These are phyloP conservation scores for Penelope pileata DNA, from an alignment of 2,113 vertebrate genomes.

Conservation along the genomic window DNA sequence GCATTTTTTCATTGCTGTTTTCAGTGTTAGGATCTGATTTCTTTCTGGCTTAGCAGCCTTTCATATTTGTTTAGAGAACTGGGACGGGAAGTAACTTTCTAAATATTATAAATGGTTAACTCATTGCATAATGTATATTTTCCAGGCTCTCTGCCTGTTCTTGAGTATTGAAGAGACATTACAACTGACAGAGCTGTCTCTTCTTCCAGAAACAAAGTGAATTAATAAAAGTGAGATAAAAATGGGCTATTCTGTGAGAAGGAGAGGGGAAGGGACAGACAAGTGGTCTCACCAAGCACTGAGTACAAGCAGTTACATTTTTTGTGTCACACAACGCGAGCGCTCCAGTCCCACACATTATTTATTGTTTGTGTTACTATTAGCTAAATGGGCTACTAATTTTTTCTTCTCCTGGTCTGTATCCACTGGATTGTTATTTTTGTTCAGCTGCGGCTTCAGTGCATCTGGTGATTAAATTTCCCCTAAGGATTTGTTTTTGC, in stretches of 20 bases:
- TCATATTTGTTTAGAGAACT: constrained; percentile 26
- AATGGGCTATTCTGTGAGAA: not conserved
- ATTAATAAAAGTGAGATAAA: constrained; percentile 13
- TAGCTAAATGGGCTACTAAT: constrained; percentile 24
- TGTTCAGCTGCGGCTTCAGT: constrained; percentile 11
- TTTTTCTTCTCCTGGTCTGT: constrained; percentile 31
- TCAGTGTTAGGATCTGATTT: not conserved
- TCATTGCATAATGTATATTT: not conserved
- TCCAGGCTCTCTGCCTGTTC: not conserved
- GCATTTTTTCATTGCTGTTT: not conserved
- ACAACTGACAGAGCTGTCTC: not conserved
- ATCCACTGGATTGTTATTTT: constrained; percentile 21
- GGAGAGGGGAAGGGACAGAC: not conserved
- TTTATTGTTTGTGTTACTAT: constrained; percentile 23
- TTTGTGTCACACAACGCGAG: not conserved
- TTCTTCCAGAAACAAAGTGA: constrained; percentile 57
- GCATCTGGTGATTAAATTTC: not conserved
- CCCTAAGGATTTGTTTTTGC: constrained; percentile 4
- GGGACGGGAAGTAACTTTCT: constrained; percentile 2
- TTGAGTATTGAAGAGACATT: not conserved
- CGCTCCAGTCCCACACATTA: not conserved
- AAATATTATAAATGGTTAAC: constrained; percentile 38
- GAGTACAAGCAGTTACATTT: not conserved
- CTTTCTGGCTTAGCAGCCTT: constrained; percentile 2
- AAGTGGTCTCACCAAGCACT: not conserved